Evolutionary conservation across 2,888 invertebrate species (phyloP), one percentile per base, ranked within the genome.

Genomic region (Parnassius smintheus): DNA sequence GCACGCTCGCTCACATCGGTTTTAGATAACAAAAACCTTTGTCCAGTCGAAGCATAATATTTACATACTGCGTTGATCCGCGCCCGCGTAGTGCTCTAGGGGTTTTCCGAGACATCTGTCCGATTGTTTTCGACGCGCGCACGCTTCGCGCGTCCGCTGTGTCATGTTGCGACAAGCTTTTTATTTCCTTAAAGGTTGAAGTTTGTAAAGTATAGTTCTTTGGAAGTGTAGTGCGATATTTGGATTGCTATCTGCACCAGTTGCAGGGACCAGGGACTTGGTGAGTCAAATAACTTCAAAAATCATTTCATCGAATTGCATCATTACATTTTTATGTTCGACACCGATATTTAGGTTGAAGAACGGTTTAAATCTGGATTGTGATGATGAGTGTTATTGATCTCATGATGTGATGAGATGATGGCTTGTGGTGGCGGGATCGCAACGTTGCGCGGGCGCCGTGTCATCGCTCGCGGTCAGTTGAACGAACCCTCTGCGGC

Each of bases 391-490:
- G n/a, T 18, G 10, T 22, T 41, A 65, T 62, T 67, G 69, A 70
- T 68, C 55, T 57, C 18, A 53, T 62, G 18, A 61, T 65, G 60
- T 60, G 59, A 68, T 65, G 64, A 70, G 67, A 71, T 67, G 72
- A 68, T 35, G n/a, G n/a, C 70, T 67, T 70, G 73, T 60, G 70
- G 71, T 70, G 70, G 74, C 73, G 58, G 85, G 85, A 86, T 78
- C 85, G 84, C 85, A 88, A 82, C 85, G 86, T 82, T 81, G 82
- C 83, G 82, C 83, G 82, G 82, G 72, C 81, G 85, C 88, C 86
- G 91, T 90, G 91, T 91, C 91, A 91, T 91, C 91, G 91, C 70
- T 90, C 91, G 89, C 89, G 86, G 88, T 88, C 89, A 89, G 91
- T 91, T 91, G 87, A 91, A 91, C 91, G 91, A 91, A 90, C 91